These are phyloP conservation scores for Pandion haliaetus DNA, from an alignment of 2,113 vertebrate species.

Conservation along the genomic window DNA sequence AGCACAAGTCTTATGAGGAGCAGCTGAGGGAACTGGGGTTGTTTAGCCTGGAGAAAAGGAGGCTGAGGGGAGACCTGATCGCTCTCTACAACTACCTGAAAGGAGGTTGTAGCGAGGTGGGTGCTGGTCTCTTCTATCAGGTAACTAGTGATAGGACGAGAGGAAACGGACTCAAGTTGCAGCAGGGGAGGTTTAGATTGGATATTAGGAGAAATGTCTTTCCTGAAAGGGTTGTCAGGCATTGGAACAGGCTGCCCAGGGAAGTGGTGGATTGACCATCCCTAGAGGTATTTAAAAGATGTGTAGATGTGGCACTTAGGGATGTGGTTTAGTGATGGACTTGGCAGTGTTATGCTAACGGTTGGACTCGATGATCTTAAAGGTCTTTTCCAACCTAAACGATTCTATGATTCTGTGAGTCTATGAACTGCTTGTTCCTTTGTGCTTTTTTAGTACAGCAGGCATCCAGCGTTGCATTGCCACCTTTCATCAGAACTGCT, in stretches of 20 bases:
- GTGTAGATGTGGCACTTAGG: too few species aligned
- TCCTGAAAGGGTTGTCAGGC: rapidly evolving
- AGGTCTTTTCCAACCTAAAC: background rate
- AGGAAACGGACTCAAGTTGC: too few species aligned
- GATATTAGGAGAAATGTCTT: too few species aligned
- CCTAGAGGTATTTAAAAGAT: too few species aligned
- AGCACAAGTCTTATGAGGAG: background rate
- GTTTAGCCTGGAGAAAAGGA: background rate
- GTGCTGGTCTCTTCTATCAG: too few species aligned
- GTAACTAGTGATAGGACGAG: too few species aligned
- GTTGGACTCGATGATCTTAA: too few species aligned
- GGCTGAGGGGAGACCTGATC: background rate
- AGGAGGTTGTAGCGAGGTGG: too few species aligned
- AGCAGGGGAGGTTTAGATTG: too few species aligned
- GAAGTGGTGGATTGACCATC: too few species aligned
- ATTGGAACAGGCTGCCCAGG: too few species aligned
- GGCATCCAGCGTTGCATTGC: background rate
- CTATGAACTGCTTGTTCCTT: background rate
- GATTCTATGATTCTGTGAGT: background rate
- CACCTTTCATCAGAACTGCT: background rate
- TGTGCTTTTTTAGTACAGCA: background rate
- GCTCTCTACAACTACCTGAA: too few species aligned
- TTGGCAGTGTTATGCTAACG: background rate
- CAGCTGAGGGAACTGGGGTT: background rate
- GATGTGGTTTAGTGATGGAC: background rate